A percentile compares a stretch with the other conserved stretches of the same genome.
Evolutionary conservation across 2,888 invertebrate species (phyloP).

Genomic region (Scaptomyza parva): DNA sequence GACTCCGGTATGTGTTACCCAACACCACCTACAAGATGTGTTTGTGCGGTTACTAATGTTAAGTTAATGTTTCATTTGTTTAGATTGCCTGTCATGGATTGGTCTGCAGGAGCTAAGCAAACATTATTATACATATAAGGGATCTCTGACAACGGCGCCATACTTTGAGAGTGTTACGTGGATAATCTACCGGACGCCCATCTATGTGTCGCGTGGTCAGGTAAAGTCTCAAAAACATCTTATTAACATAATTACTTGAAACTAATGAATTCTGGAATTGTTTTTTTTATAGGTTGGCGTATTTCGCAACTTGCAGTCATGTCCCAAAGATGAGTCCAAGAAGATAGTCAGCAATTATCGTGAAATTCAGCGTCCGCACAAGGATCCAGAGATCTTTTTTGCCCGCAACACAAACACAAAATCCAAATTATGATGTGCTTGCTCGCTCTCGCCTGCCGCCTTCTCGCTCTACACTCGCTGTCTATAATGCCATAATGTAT

Average conservation of each 20-base stretch:
- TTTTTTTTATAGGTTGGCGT: slow-evolving; percentile 79
- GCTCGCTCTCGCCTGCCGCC: neutral
- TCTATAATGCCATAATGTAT: slow-evolving; percentile 11
- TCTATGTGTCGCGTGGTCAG: slow-evolving; percentile 89
- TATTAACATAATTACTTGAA: too few species aligned
- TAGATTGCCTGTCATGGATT: slow-evolving; percentile 90
- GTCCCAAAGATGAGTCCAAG: slow-evolving; percentile 84
- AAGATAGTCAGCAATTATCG: slow-evolving; percentile 85
- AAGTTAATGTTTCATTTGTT: neutral
- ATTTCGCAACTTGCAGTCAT: slow-evolving; percentile 84
- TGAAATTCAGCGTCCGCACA: slow-evolving; percentile 83
- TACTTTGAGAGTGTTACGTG: slow-evolving; percentile 91
- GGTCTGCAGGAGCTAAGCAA: slow-evolving; percentile 88
- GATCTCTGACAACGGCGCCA: slow-evolving; percentile 90
- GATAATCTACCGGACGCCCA: slow-evolving; percentile 90
- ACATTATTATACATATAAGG: slow-evolving; percentile 90
- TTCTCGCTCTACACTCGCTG: slow-evolving; percentile 7
- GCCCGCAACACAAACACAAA: slow-evolving; percentile 84
- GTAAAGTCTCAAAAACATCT: slow-evolving; percentile 82
- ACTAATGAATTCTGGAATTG: neutral
- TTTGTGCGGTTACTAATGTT: neutral
- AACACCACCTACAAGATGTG: too few species aligned
- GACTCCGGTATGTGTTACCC: slow-evolving; percentile 81
- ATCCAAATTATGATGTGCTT: slow-evolving; percentile 84
- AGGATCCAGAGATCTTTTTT: slow-evolving; percentile 84